Evolutionary conservation across 2,113 vertebrate species (phyloP), one percentile per base, ranked within the genome.

Genomic region (Erythrocercus mccallii): DNA sequence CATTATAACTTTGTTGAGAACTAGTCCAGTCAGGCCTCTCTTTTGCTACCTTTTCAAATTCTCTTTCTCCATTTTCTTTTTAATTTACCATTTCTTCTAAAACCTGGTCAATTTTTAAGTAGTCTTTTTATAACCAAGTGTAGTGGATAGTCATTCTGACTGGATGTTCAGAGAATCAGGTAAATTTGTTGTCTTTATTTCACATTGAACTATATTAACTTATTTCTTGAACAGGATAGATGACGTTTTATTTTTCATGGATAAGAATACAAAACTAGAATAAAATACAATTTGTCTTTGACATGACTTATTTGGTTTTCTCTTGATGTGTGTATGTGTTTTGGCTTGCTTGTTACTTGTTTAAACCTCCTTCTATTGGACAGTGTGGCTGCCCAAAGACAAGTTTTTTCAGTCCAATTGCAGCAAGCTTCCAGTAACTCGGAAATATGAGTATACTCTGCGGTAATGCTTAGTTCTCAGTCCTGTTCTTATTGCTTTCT

Each of bases 401-500:
- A 48, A 40, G 0, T 5, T 66, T 81, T 64, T 93, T 74, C 9
- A 10, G 35, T 58, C 86, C 15, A 38, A 3, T n/a, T 79, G n/a
- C 50, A 88, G 54, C 2, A 8, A 53, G 66, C 35, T 88, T 82
- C 64, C 37, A 51, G 23, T 38, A 33, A 62, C 31, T 76, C 14
- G 44, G 38, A 94, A 77, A 6, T 48, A 57, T 25, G 53, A 44
- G 12, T 33, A 42, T 37, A 66, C 19, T 74, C 77, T 61, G 42
- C 50, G 48, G 22, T 35, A 81, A 73, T 28, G 73, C 48, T 79
- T 65, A 66, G 53, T 93, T 93, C 78, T 90, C 81, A 37, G 19
- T 90, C 87, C 88, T 92, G 25, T 73, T 95, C 54, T 13, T 83
- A 38, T 64, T 92, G 37, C 47, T 78, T 90, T 9, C 79, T 80